Base-by-base conservation (phyloP, 1,140 invertebrate species). In the Hetaerina americana region DNA sequence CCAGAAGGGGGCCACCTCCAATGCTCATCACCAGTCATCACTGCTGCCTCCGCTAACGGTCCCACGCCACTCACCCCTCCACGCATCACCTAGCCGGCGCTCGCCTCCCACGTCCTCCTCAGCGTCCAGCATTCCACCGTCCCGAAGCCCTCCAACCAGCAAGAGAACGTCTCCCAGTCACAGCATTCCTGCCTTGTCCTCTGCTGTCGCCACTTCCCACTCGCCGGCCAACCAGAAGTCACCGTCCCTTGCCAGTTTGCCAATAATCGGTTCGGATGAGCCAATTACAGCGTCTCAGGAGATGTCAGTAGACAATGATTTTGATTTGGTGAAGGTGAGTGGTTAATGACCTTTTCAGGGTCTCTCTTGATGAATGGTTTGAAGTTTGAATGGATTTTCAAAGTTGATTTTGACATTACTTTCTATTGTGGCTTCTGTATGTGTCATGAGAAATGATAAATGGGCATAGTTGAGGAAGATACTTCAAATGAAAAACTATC, bases 181-280 rank as follows among this genome's bases (percentile, higher is more conserved):
- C 80, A 78, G 82, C 79, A 82, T 84, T 81, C 74, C 86, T 77
- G 49, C 82, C 78, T 71, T 80, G 81, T 49, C 82, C 83, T 72
- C 80, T 75, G 40, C 74, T 81, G 69, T 79, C 82, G 82, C 82
- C 77, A 82, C 82, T 83, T 75, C 71, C 28, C 31, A 31, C 40
- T 73, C 74, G 73, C 70, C 71, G 74, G 69, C 78, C 72, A 85
- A 74, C 81, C 86, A 78, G 79, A 82, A 69, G 81, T 85, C 81
- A 84, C 87, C 80, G 5, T 86, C 88, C 2, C 81, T 89, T 67
- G 89, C 88, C 70, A 92, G 90, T 76, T 84, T 92, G 69, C 90
- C 90, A 6, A 88, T 92, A 85, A 90, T 92, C 73, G 87, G 87
- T 66, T 80, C 88, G 27, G 90, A 91, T 76, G 89, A 90, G 75